Evolutionary conservation across 2,113 vertebrate species (phyloP), one percentile per base, ranked within the genome.

Genomic region (Chlamydotis undulata): DNA sequence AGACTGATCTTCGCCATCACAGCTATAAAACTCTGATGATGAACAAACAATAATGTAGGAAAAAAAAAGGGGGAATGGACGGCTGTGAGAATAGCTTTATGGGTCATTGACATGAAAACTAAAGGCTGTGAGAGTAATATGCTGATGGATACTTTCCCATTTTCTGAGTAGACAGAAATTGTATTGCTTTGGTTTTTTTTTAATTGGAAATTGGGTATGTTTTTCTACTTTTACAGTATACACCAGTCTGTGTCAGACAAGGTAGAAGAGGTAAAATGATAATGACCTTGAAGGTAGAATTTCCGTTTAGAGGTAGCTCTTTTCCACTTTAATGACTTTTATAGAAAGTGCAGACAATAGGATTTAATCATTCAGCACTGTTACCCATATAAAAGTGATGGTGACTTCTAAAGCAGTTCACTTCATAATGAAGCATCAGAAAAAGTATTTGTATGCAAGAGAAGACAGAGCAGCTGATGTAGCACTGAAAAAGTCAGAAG

Each of bases 241-340:
- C 50, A 89, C 24, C 13, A 63, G 23, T n/a, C 50, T 12, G 6
- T 50, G 35, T 85, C 80, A 9, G 33, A 64, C 64, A 93, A 92
- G 29, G 73, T 67, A 92, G 68, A 75, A 70, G 53, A 95, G 49
- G 41, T 95, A 94, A 97, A 93, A 89, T 73, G 78, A 90, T 59
- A 89, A 92, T 9, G 53, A 95, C 70, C 64, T 95, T 95, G 69
- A 64, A 95, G 82, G 37, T 61, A 90, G 31, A 70, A 85, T 93
- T 96, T 94, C 84, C 92, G 60, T 93, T 92, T 88, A 67, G 77
- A 89, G 71, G 71, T 82, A 84, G n/a, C 15, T 93, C 55, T 61
- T 96, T 94, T 95, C 49, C 68, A 74, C 73, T 94, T 93, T 92
- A 86, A 87, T 94, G 65, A 83, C 49, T 93, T 95, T 93, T 81